Percentiles rank a stretch among this genome's conserved stretches.
These are phyloP conservation scores for Polypterus bichir DNA, from an alignment of 2,113 vertebrate species.

Conservation along the genomic window DNA sequence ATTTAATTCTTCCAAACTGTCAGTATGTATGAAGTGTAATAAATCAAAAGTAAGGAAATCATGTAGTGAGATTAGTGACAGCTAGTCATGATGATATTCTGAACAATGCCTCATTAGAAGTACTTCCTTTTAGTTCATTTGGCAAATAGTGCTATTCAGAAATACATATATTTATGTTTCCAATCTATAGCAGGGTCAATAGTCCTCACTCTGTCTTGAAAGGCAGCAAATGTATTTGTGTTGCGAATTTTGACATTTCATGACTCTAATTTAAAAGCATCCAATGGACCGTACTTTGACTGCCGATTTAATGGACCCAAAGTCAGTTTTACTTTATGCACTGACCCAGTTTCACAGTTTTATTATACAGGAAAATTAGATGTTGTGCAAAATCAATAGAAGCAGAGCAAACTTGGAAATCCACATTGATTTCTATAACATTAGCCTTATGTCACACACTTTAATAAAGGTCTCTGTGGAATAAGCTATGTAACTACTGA, in stretches of 20 bases:
- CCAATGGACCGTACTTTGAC: neutral
- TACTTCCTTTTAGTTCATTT: no score
- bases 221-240: neutral
- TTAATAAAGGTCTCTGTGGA: slow-evolving; percentile 27
- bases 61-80: no score
- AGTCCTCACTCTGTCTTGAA: no score
- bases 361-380: slow-evolving; percentile 19
- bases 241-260: slow-evolving; percentile 2
- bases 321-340: neutral
- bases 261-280: neutral
- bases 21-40: no score
- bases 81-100: no score
- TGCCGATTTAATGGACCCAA: neutral
- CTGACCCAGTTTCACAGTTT: slow-evolving; percentile 5
- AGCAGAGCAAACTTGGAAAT: slow-evolving; percentile 25
- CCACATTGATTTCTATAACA: slow-evolving; percentile 26
- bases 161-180: no score
- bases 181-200: no score
- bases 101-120: no score
- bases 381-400: slow-evolving; percentile 27
- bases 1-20: no score
- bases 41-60: no score
- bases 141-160: no score
- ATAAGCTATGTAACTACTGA: neutral
- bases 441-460: slow-evolving; percentile 33